Percentiles rank a stretch among this genome's conserved stretches.
These are phyloP conservation scores for Hypolimnas misippus DNA, from an alignment of 2,888 invertebrate genomes.

Conservation along the genomic window DNA sequence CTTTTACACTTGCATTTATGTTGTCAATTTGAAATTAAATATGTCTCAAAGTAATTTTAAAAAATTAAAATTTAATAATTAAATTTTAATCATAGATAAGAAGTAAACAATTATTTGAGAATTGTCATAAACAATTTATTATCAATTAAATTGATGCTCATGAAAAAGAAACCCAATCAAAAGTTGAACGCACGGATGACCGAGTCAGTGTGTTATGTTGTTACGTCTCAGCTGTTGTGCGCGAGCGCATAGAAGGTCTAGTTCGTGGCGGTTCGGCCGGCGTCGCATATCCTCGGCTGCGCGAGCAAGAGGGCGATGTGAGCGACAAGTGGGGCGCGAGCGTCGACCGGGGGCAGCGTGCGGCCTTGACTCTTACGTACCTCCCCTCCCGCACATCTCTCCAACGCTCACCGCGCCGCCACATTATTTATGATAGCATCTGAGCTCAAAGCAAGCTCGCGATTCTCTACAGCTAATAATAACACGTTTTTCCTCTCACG, in stretches of 20 bases:
- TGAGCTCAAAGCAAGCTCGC: conserved; percentile 78
- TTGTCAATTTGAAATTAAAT: too few relatives aligned
- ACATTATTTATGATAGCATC: conserved; percentile 84
- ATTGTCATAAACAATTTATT: conserved; percentile 19
- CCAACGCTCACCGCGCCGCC: conserved; percentile 72
- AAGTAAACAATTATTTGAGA: background rate
- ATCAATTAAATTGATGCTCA: conserved; percentile 64
- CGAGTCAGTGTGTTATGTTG: conserved; percentile 84
- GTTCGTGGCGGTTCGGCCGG: conserved; percentile 71
- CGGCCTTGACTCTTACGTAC: conserved; percentile 87
- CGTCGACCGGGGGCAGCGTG: conserved; percentile 91
- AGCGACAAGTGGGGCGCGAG: conserved; percentile 85
- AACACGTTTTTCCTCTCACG: conserved; percentile 83
- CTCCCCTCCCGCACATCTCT: conserved; percentile 51
- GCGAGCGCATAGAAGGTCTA: conserved; percentile 82
- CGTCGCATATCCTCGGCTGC: conserved; percentile 63
- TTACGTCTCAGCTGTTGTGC: conserved; percentile 81
- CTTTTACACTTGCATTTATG: too few relatives aligned
- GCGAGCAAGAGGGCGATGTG: conserved; percentile 64
- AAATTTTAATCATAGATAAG: background rate
- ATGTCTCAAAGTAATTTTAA: too few relatives aligned
- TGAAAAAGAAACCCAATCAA: conserved; percentile 83
- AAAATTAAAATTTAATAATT: too few relatives aligned
- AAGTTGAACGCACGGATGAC: conserved; percentile 84
- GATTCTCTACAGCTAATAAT: conserved; percentile 81